Conservation (phyloP, 2,888 invertebrate species). For the Tenthredo mesomela region DNA sequence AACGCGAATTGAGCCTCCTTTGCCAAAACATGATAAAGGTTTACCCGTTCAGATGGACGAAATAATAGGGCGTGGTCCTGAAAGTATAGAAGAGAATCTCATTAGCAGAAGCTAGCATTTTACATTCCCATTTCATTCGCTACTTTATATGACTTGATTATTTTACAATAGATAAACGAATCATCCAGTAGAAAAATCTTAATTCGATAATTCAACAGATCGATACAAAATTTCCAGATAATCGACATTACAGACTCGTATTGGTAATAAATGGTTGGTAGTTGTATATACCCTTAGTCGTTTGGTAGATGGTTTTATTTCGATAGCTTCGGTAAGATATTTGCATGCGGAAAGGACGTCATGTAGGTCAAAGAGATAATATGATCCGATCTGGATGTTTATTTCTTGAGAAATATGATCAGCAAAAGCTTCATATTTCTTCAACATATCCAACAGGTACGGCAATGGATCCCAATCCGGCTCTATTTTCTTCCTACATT, state of each 20-base stretch:
- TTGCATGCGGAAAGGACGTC: conserved; percentile 20
- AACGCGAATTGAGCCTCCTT: neutral
- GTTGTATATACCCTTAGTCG: conserved; percentile 4
- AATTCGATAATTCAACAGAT: neutral
- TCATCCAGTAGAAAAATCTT: neutral
- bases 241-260: neutral
- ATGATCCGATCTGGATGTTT: conserved; percentile 23
- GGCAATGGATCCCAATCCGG: conserved; percentile 42
- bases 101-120: neutral
- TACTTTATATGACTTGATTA: neutral
- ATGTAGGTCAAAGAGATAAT: conserved; percentile 4
- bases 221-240: neutral
- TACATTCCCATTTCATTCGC: neutral
- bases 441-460: conserved; percentile 14
- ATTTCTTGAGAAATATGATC: neutral
- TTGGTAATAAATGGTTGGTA: neutral
- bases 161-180: neutral
- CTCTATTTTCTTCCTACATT: conserved; percentile 7
- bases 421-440: neutral
- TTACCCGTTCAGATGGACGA: neutral
- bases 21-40: conserved; percentile 11
- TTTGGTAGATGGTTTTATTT: neutral
- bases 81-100: neutral
- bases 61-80: neutral
- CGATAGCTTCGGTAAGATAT: conserved; percentile 19